Evolutionary conservation across 2,888 invertebrate species (phyloP).

Genomic region (Ectemnius cavifrons): DNA sequence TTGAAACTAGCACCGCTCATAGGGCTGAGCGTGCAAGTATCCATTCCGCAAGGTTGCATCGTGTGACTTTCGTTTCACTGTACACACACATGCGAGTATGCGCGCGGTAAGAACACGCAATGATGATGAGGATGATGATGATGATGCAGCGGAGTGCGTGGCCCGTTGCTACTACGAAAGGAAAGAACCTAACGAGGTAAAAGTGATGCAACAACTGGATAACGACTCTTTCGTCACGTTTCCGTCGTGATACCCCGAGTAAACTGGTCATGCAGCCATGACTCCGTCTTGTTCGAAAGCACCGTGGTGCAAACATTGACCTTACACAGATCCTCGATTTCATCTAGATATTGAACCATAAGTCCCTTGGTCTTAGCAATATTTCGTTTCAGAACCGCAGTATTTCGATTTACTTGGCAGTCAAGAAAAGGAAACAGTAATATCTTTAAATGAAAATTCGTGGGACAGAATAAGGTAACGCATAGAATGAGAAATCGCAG

Average conservation of each 20-base stretch:
- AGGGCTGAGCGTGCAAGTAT: too few relatives aligned
- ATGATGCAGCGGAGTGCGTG: conserved; percentile 29
- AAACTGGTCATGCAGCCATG: conserved; percentile 48
- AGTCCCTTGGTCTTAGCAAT: too few relatives aligned
- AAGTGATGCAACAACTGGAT: conserved; percentile 52
- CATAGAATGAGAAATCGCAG: too few relatives aligned
- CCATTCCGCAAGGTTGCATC: too few relatives aligned
- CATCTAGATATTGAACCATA: conserved; percentile 3
- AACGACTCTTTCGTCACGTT: conserved; percentile 56
- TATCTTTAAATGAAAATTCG: too few relatives aligned
- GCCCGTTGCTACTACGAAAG: conserved; percentile 23
- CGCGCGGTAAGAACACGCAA: too few relatives aligned
- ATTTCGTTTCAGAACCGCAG: too few relatives aligned
- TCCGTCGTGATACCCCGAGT: conserved; percentile 40
- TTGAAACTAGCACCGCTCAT: too few relatives aligned
- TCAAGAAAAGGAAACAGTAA: too few relatives aligned
- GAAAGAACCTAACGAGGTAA: conserved; percentile 50
- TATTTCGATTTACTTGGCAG: too few relatives aligned
- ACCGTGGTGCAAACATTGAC: conserved; percentile 39
- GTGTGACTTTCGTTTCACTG: conserved; percentile 30
- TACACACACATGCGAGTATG: background rate
- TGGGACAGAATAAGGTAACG: too few relatives aligned
- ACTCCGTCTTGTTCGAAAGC: conserved; percentile 35
- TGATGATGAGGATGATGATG: background rate
- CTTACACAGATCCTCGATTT: conserved; percentile 27